Conservation (phyloP, 2,113 vertebrate genomes). For the Ellobius talpinus region DNA sequence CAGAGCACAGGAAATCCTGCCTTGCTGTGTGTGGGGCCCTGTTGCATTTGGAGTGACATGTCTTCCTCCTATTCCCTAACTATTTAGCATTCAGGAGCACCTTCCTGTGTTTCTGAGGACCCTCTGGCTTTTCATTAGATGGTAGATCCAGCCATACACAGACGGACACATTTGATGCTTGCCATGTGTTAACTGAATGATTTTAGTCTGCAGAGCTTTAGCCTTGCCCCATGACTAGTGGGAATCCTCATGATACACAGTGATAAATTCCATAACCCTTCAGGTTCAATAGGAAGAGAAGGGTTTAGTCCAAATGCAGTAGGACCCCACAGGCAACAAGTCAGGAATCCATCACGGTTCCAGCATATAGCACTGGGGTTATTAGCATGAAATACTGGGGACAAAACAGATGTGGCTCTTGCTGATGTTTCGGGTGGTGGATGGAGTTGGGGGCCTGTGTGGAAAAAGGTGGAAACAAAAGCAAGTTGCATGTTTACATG, state of each 20-base stretch:
- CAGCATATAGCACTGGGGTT: not conserved
- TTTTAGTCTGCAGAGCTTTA: not conserved
- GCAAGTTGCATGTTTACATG: not conserved
- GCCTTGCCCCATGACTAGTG: not conserved
- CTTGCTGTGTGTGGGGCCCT: not conserved
- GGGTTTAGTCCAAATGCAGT: not conserved
- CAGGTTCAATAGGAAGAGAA: not conserved
- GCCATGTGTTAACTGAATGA: not conserved
- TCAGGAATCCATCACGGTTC: not conserved
- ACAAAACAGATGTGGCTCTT: not conserved
- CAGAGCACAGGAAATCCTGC: not conserved
- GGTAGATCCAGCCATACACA: not conserved
- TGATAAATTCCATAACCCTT: not conserved
- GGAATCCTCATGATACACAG: not conserved
- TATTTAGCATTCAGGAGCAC: not conserved
- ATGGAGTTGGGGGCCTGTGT: not conserved
- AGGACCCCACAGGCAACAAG: not conserved
- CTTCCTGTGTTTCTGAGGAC: not conserved
- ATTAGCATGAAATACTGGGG: not conserved
- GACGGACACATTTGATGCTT: not conserved
- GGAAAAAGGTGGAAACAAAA: not conserved
- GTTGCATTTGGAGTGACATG: not conserved
- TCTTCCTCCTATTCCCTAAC: slow-evolving; percentile 29
- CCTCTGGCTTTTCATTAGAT: not conserved
- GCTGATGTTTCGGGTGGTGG: not conserved